Percentiles rank a stretch among this genome's conserved stretches.
Conservation (phyloP, 2,888 invertebrate species). For the Neuroscelio doddi region DNA sequence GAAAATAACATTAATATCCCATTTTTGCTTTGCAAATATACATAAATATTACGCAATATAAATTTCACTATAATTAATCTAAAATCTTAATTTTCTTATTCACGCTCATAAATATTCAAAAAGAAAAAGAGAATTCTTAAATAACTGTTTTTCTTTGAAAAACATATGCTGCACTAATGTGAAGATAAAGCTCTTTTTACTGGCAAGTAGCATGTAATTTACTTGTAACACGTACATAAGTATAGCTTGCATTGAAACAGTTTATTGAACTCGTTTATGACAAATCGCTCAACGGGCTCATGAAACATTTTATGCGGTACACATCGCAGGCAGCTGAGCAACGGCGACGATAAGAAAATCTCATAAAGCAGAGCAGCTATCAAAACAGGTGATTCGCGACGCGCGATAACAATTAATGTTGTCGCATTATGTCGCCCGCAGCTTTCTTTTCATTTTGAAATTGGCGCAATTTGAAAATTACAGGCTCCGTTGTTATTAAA, state of each 20-base stretch:
- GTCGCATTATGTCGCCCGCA: neutral
- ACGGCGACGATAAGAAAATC: constrained; percentile 26
- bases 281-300: constrained; percentile 29
- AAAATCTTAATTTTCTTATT: too few species aligned
- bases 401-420: constrained; percentile 15
- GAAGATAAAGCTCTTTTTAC: constrained; percentile 28
- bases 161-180: constrained; percentile 27
- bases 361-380: constrained; percentile 21
- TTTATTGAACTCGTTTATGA: constrained; percentile 43
- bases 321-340: constrained; percentile 12
- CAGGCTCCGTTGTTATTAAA: too few species aligned
- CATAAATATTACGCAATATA: too few species aligned
- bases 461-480: too few species aligned
- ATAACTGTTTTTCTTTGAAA: neutral
- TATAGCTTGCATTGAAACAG: constrained; percentile 30
- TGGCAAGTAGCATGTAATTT: constrained; percentile 31
- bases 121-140: too few species aligned
- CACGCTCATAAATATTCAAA: too few species aligned
- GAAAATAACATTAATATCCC: too few species aligned
- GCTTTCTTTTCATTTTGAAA: too few species aligned
- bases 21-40: too few species aligned
- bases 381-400: constrained; percentile 17
- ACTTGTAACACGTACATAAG: constrained; percentile 29
- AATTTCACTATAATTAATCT: too few species aligned
- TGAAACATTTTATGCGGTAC: constrained; percentile 32